Base-by-base conservation (phyloP, 1,140 invertebrate genomes). In the Cydia fagiglandana region DNA sequence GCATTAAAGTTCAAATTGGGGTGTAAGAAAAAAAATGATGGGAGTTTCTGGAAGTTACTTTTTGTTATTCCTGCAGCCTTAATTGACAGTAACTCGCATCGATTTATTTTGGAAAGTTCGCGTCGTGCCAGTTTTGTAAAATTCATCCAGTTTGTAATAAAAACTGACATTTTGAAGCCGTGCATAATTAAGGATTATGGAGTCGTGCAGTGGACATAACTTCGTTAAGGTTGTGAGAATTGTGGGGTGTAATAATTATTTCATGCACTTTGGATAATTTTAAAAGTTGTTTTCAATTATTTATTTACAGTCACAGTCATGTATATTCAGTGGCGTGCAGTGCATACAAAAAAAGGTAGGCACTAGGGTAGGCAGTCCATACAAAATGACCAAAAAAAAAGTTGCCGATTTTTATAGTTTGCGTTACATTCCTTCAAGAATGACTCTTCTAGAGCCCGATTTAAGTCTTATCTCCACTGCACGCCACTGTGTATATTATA, bases 81-180 rank as follows among this genome's bases (percentile, higher is more conserved):
- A 70, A 70, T 70, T 70, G 66, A 70, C 66, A 70, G 66, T 70
- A 70, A 70, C 30, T 41, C n/a, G 66, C 28, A 17, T 38, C 66
- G 66, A 70, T 70, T 70, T 70, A 70, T 70, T 70, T 70, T 70
- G 30, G 66, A 45, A 70, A 70, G 66, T 70, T 70, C 66, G 15
- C 64, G 34, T 24, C 15, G 66, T 70, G 30, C 66, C 66, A 38
- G 66, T 70, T 38, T 41, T 30, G 64, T 66, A 24, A 17, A 53
- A 64, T 28, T 66, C 13, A 66, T 70, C 30, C 66, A 34, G 66
- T 70, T 70, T 70, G 30, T 70, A 41, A 70, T 70, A 41, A 17
- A 41, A 38, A 70, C 34, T 45, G 66, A 70, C 66, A 41, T 70
- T 70, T 70, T 70, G 56, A 70, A 45, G 30, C 66, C 34, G 66